These are phyloP conservation scores for Hydrolagus affinis DNA, from an alignment of 2,113 vertebrate species.

Conservation along the genomic window DNA sequence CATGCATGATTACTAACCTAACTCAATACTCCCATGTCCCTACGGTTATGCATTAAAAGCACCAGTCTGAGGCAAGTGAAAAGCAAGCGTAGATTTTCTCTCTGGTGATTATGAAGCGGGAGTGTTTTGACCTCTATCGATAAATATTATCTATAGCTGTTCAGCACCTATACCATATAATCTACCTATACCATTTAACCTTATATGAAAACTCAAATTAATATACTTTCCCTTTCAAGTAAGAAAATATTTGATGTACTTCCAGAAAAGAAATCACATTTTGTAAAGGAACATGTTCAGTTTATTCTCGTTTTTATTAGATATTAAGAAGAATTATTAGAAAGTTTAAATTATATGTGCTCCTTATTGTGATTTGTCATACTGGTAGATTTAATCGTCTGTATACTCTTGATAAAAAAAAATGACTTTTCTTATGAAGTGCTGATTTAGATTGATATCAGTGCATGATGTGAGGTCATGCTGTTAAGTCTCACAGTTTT, in stretches of 20 bases:
- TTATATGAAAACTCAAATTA: neutral
- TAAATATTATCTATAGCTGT: too few relatives aligned
- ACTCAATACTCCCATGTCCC: too few relatives aligned
- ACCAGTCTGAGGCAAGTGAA: too few relatives aligned
- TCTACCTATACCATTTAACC: neutral
- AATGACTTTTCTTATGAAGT: neutral
- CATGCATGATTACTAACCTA: too few relatives aligned
- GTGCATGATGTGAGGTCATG: neutral
- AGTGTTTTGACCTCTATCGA: too few relatives aligned
- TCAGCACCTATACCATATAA: neutral
- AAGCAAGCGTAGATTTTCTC: too few relatives aligned
- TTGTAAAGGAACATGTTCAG: neutral
- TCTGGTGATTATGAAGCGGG: too few relatives aligned
- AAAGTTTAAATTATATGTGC: neutral
- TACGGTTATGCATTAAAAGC: too few relatives aligned
- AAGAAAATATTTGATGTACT: neutral
- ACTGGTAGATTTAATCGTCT: neutral
- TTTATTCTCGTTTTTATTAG: neutral
- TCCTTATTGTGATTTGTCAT: neutral
- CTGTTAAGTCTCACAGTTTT: neutral
- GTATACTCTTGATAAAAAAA: neutral
- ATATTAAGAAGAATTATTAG: neutral
- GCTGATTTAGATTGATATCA: neutral
- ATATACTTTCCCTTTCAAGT: slow-evolving; percentile 4
- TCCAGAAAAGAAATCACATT: neutral